phyloP scores from a whole-genome alignment of 1,140 invertebrate genomes.

The Aphis craccivora region DNA sequence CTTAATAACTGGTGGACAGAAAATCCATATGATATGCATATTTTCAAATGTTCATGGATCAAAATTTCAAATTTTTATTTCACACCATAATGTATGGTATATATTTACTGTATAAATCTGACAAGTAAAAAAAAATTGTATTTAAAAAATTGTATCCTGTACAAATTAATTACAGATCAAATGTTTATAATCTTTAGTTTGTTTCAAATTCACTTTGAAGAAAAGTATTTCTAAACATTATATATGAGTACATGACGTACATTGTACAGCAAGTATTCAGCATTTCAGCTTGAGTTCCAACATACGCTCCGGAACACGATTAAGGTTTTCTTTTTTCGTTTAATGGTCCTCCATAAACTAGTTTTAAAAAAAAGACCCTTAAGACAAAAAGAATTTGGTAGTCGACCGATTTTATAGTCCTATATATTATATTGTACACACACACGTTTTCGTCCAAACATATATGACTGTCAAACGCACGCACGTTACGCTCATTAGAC shows the following conservation, averaged over 20 bases:
- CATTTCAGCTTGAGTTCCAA: background rate
- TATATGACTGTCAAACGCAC: background rate
- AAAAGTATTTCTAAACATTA: background rate
- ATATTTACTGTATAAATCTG: background rate
- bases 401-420: constrained; percentile 18
- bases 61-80: background rate
- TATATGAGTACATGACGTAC: no score
- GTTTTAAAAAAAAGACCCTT: background rate
- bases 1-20: background rate
- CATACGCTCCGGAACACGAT: background rate
- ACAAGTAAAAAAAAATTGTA: background rate
- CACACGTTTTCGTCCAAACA: constrained; percentile 13
- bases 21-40: background rate
- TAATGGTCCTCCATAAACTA: constrained; percentile 16
- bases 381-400: background rate
- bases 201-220: background rate
- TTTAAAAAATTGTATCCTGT: background rate
- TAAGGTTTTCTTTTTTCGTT: constrained; percentile 2
- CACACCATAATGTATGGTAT: background rate
- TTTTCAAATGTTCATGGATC: background rate
- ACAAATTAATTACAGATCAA: background rate
- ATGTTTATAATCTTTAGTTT: background rate
- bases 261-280: background rate
- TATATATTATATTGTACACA: background rate
- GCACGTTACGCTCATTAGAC: constrained; percentile 29